Evolutionary conservation across 2,888 invertebrate genomes (phyloP).

Genomic region (Drosophila subsilvestris): DNA sequence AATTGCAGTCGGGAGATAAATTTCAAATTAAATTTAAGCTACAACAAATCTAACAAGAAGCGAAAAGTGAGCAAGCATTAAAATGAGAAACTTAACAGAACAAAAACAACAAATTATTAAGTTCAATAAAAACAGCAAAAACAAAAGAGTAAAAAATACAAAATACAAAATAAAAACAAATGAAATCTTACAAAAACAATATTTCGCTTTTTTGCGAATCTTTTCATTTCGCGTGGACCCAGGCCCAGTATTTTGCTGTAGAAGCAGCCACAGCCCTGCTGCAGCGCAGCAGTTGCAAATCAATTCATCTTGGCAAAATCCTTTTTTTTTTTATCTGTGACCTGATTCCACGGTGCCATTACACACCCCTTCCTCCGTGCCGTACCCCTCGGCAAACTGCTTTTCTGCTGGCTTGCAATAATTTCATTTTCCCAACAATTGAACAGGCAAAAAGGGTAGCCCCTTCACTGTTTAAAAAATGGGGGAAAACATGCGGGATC

Average conservation of each 20-base stretch:
- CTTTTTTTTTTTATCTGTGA: constrained; percentile 50
- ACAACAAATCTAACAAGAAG: constrained; percentile 38
- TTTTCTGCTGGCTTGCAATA: constrained; percentile 47
- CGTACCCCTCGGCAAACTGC: background rate
- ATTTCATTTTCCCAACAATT: constrained; percentile 62
- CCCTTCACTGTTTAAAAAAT: constrained; percentile 3
- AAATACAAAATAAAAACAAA: constrained; percentile 69
- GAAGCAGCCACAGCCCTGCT: background rate
- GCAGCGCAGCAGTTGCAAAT: constrained; percentile 22
- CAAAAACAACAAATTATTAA: constrained; percentile 79
- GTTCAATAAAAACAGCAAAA: constrained; percentile 81
- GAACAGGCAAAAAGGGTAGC: constrained; percentile 40
- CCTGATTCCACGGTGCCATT: constrained; percentile 33
- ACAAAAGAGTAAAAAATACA: constrained; percentile 39
- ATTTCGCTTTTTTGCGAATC: background rate
- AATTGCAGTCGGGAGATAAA: constrained; percentile 54
- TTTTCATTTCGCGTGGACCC: background rate
- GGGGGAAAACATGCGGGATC: background rate
- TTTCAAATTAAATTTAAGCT: constrained; percentile 58
- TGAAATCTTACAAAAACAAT: constrained; percentile 67
- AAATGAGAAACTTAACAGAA: constrained; percentile 57
- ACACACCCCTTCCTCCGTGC: background rate
- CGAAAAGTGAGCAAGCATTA: constrained; percentile 73
- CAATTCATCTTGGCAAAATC: constrained; percentile 39
- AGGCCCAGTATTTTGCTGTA: background rate